These are phyloP conservation scores for Epinotia ramella DNA, from an alignment of 2,888 invertebrate species.

Conservation along the genomic window DNA sequence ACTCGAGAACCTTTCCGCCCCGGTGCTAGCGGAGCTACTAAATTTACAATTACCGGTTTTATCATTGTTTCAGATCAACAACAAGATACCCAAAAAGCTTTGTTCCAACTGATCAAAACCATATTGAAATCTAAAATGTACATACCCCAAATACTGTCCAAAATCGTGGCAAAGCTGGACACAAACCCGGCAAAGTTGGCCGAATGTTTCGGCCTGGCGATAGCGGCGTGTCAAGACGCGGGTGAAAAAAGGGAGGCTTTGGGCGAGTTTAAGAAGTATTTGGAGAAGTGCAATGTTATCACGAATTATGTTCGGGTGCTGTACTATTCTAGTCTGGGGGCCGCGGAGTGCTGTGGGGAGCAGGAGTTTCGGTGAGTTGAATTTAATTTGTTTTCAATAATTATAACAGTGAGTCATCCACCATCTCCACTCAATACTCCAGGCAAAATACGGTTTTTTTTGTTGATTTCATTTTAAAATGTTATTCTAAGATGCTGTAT, in stretches of 20 bases:
- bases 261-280: conserved; percentile 52
- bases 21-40: no score
- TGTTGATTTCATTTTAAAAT: no score
- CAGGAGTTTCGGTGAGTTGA: conserved; percentile 58
- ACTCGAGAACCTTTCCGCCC: no score
- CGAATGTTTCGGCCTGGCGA: conserved; percentile 57
- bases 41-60: neutral
- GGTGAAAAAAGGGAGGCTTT: conserved; percentile 40
- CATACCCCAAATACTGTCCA: conserved; percentile 55
- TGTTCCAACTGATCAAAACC: conserved; percentile 51
- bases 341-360: conserved; percentile 57
- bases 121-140: conserved; percentile 55
- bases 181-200: conserved; percentile 50
- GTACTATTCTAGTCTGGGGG: conserved; percentile 57
- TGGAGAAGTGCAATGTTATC: conserved; percentile 51
- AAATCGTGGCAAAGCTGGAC: conserved; percentile 48
- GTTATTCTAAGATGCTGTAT: no score
- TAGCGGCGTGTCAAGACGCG: conserved; percentile 49
- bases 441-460: no score
- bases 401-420: no score
- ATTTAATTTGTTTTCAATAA: neutral
- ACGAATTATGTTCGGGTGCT: conserved; percentile 61
- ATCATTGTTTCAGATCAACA: conserved; percentile 41
- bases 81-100: conserved; percentile 47
- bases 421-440: no score